Evolutionary conservation across 1,140 invertebrate species (phyloP).

Genomic region (Procambarus clarkii): DNA sequence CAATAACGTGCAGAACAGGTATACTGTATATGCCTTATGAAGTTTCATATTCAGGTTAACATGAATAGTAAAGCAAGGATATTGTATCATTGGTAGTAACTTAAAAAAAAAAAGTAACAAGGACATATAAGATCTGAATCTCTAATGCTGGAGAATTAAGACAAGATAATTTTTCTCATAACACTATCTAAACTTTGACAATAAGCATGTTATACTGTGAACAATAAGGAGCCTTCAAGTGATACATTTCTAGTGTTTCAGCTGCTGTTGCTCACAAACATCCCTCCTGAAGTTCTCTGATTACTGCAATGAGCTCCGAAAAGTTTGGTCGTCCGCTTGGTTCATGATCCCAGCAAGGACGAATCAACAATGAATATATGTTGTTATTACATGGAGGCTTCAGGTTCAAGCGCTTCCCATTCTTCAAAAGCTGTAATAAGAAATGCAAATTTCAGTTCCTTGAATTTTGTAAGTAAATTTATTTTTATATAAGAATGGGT

Average conservation of each 20-base stretch:
- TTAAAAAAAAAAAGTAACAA: too few relatives aligned
- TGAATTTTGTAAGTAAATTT: not conserved
- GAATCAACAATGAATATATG: constrained; percentile 59
- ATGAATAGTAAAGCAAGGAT: too few relatives aligned
- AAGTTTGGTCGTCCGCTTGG: constrained; percentile 62
- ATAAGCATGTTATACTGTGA: too few relatives aligned
- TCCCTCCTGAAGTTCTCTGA: constrained; percentile 65
- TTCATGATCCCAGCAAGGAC: constrained; percentile 63
- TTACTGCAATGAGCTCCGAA: constrained; percentile 30
- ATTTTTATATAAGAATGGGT: too few relatives aligned
- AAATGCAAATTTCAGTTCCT: not conserved
- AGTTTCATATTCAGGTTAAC: too few relatives aligned
- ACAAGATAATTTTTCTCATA: too few relatives aligned
- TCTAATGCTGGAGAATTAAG: too few relatives aligned
- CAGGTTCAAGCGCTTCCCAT: constrained; percentile 54
- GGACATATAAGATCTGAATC: too few relatives aligned
- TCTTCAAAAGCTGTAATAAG: constrained; percentile 34
- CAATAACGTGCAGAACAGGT: too few relatives aligned
- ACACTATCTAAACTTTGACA: too few relatives aligned
- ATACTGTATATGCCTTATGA: too few relatives aligned
- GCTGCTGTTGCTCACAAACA: constrained; percentile 19
- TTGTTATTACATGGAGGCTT: constrained; percentile 30
- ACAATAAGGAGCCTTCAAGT: not conserved
- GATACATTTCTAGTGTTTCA: not conserved
- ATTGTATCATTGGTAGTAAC: too few relatives aligned